Evolutionary conservation across 2,888 invertebrate genomes (phyloP).

Genomic region (Mimumesa dahlbomi): DNA sequence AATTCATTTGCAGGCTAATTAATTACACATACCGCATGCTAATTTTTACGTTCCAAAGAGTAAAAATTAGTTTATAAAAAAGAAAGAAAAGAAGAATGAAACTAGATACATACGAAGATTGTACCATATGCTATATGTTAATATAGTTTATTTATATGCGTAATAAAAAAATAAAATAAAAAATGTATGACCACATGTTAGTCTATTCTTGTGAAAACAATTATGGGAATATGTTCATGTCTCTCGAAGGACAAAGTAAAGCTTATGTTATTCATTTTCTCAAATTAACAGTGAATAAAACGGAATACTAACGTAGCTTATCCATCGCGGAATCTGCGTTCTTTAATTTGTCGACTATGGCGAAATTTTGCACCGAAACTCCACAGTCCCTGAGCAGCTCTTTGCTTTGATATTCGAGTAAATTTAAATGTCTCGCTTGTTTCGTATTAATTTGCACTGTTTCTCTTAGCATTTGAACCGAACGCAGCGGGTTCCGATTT

Average conservation of each 20-base stretch:
- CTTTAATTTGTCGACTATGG: constrained; percentile 87
- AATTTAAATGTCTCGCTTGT: constrained; percentile 87
- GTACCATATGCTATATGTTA: too few species aligned
- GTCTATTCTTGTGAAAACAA: too few species aligned
- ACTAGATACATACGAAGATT: too few species aligned
- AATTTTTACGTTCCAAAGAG: too few species aligned
- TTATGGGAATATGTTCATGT: too few species aligned
- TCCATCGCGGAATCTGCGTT: constrained; percentile 83
- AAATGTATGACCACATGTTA: too few species aligned
- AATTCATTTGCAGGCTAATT: too few species aligned
- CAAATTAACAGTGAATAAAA: constrained; percentile 9
- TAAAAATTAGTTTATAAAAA: too few species aligned
- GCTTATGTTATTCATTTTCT: not conserved
- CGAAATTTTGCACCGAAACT: constrained; percentile 93
- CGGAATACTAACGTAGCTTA: constrained; percentile 85
- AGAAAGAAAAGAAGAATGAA: too few species aligned
- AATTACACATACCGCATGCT: too few species aligned
- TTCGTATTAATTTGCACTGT: constrained; percentile 57
- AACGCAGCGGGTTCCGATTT: constrained; percentile 59
- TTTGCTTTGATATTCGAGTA: constrained; percentile 99
- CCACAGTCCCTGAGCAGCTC: constrained; percentile 92
- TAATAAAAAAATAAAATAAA: too few species aligned
- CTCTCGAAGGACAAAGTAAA: not conserved
- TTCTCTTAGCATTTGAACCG: constrained; percentile 60
- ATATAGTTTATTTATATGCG: too few species aligned